Conservation (phyloP, 2,888 invertebrate genomes). For the Andrena bicolor region DNA sequence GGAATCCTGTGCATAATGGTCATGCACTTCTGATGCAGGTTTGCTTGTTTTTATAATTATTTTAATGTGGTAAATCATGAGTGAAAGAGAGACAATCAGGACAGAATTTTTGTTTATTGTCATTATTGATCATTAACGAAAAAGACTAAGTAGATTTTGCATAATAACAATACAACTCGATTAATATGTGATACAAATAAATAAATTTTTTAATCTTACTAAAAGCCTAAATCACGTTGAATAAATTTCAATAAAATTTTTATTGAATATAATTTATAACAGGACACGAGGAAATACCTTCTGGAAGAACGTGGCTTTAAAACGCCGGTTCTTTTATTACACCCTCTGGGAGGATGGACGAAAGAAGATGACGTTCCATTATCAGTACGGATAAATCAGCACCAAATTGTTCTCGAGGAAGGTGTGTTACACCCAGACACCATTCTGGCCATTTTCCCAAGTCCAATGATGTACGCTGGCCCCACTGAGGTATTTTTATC, state of each 20-base stretch:
- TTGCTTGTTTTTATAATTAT: constrained; percentile 7
- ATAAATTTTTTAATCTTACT: too few species aligned
- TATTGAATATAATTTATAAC: background rate
- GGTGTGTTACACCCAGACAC: constrained; percentile 94
- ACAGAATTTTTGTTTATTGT: too few species aligned
- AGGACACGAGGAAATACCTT: constrained; percentile 92
- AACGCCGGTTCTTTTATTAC: constrained; percentile 96
- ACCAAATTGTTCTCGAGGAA: constrained; percentile 94
- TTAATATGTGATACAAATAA: too few species aligned
- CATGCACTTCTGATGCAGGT: constrained; percentile 97
- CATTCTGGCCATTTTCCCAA: constrained; percentile 97
- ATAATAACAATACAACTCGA: too few species aligned
- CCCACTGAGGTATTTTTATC: constrained; percentile 92
- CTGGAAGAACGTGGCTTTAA: constrained; percentile 92
- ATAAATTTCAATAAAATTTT: background rate
- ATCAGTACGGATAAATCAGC: constrained; percentile 94
- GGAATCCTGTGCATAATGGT: constrained; percentile 99
- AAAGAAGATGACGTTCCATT: constrained; percentile 99
- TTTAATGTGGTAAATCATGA: background rate
- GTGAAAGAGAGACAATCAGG: too few species aligned
- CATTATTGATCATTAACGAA: too few species aligned
- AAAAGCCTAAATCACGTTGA: background rate
- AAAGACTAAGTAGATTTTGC: too few species aligned
- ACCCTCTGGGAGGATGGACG: constrained; percentile 98
- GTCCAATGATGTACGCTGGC: constrained; percentile 99